Base-by-base conservation (phyloP, 2,888 invertebrate species). In the Oscheius sp. region DNA sequence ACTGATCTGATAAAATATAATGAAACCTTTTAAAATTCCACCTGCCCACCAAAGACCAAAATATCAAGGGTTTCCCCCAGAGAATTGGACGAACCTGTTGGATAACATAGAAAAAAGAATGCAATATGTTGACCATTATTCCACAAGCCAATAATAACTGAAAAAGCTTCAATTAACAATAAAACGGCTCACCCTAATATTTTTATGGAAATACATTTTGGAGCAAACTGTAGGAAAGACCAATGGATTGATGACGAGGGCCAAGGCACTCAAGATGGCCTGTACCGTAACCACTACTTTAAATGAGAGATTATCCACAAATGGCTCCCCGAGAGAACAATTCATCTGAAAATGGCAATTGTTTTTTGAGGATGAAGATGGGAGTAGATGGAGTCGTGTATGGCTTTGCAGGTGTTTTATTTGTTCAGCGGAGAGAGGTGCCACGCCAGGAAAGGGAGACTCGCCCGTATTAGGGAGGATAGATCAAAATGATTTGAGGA, bases 291-390 rank as follows among this genome's bases (percentile, higher is more conserved):
- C 52, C 13, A 66, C 49, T 0, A 66, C 27, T 29, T 66, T 66
- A 29, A 66, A 27, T 0, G 66, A 25, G 6, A 49, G 21, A 35
- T 66, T 18, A 13, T 25, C 18, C 3, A 66, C 52, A 35, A 52
- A 66, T 2, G 66, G 66, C 13, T 66, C 66, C 29, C 66, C 66
- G 1, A 66, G 52, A 18, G 66, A 27, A 29, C 66, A 66, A 49
- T 66, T 66, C 66, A 66, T 66, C 66, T 66, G 27, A 52, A 66
- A n/a, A n/a, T n/a, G n/a, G n/a, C n/a, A n/a, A n/a, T n/a, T n/a
- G n/a, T 13, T 18, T 49, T 16, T 58, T 58, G 13, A 27, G 25
- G 21, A 25, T 21, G 25, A 23, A 25, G 3, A 25, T 25, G 6
- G 18, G 55, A n/a, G 25, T 13, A n/a, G 58, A 58, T 16, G 29